These are phyloP conservation scores for Phyllostomus hastatus DNA, from an alignment of 2,113 vertebrate species.

Conservation along the genomic window DNA sequence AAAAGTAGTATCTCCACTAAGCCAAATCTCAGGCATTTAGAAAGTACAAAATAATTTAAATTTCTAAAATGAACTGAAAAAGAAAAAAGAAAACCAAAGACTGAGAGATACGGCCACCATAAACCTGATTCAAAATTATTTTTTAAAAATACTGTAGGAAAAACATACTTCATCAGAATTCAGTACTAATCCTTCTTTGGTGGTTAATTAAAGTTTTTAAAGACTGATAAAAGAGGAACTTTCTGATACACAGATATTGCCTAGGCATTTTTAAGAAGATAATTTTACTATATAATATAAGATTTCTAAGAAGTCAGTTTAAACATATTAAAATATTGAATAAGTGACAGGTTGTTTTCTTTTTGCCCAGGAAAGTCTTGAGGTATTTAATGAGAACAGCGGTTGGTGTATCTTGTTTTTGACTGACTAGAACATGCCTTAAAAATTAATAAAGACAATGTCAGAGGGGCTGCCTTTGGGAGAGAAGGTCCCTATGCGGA, in stretches of 20 bases:
- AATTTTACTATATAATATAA: not conserved
- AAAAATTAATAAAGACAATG: not conserved
- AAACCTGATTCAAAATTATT: not conserved
- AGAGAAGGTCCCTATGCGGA: not conserved
- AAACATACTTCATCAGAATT: not conserved
- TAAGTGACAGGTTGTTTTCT: not conserved
- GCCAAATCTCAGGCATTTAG: conserved; percentile 68
- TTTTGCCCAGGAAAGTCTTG: not conserved
- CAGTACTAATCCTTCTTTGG: not conserved
- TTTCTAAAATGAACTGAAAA: conserved; percentile 34
- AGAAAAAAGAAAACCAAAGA: not conserved
- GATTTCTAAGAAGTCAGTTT: not conserved
- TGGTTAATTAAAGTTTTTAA: not conserved
- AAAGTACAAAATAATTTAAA: conserved; percentile 57
- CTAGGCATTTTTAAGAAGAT: not conserved
- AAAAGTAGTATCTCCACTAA: conserved; percentile 42
- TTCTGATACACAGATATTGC: not conserved
- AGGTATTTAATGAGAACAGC: not conserved
- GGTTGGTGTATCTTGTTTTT: not conserved
- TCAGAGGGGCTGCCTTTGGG: not conserved
- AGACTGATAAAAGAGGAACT: not conserved
- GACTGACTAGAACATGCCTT: not conserved
- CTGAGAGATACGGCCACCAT: not conserved
- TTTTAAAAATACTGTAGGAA: not conserved
- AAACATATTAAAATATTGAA: not conserved